These are phyloP conservation scores for Pomatorhinus ruficollis DNA, from an alignment of 2,113 vertebrate species.

Conservation along the genomic window DNA sequence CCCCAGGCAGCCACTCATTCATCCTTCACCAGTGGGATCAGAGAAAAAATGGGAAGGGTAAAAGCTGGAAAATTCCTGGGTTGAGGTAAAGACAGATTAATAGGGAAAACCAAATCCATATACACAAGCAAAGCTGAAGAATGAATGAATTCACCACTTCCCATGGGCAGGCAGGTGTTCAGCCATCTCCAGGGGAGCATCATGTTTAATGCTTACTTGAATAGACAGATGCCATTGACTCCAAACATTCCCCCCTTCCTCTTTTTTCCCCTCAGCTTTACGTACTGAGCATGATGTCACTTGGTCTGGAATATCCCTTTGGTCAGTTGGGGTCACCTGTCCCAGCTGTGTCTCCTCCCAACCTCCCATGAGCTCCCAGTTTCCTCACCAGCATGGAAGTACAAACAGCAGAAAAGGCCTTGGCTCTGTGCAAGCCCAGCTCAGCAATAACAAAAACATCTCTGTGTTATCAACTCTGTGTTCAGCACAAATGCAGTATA, in stretches of 20 bases:
- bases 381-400: rapidly evolving
- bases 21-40: background rate
- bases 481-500: background rate
- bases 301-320: background rate
- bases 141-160: background rate
- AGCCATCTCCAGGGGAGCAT: background rate
- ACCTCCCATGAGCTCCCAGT: rapidly evolving
- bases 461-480: rapidly evolving
- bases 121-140: background rate
- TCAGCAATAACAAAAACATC: background rate
- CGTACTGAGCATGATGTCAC: background rate
- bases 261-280: rapidly evolving
- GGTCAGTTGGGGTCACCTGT: background rate
- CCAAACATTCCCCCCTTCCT: rapidly evolving
- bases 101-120: background rate
- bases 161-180: background rate
- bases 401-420: background rate
- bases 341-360: background rate
- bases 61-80: background rate
- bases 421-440: background rate
- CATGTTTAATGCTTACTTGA: rapidly evolving
- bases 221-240: rapidly evolving
- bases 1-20: background rate
- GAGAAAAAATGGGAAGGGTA: background rate
- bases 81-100: background rate